Conservation (phyloP, 2,888 invertebrate genomes). For the Rhogogaster chlorosoma region DNA sequence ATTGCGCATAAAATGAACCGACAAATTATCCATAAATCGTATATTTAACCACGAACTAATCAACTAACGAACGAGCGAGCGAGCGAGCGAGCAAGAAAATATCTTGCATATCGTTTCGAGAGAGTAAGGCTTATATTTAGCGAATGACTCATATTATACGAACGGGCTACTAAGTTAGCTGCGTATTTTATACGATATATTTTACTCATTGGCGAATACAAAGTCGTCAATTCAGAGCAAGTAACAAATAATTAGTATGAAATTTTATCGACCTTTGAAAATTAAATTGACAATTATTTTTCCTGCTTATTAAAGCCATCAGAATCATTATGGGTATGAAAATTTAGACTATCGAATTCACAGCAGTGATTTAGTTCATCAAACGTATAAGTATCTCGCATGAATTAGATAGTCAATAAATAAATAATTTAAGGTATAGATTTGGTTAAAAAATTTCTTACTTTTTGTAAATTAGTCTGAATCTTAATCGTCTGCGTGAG, state of each 20-base stretch:
- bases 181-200: not conserved
- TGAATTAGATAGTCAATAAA: not conserved
- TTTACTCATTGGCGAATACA: not conserved
- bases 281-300: too few species aligned
- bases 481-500: not conserved
- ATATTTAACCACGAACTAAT: not conserved
- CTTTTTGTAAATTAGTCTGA: not conserved
- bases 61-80: not conserved
- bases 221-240: not conserved
- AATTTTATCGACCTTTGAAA: too few species aligned
- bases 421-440: too few species aligned
- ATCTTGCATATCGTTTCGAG: conserved; percentile 36
- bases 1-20: not conserved
- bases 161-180: not conserved
- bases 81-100: not conserved
- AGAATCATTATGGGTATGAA: too few species aligned
- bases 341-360: too few species aligned
- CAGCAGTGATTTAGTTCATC: not conserved
- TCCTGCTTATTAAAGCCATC: too few species aligned
- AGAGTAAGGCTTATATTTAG: conserved; percentile 47
- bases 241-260: too few species aligned
- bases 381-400: not conserved
- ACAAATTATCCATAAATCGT: not conserved
- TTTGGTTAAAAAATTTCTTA: not conserved
- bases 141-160: conserved; percentile 36